These are phyloP conservation scores for Cataglyphis hispanica DNA, from an alignment of 1,140 invertebrate genomes.

Conservation along the genomic window DNA sequence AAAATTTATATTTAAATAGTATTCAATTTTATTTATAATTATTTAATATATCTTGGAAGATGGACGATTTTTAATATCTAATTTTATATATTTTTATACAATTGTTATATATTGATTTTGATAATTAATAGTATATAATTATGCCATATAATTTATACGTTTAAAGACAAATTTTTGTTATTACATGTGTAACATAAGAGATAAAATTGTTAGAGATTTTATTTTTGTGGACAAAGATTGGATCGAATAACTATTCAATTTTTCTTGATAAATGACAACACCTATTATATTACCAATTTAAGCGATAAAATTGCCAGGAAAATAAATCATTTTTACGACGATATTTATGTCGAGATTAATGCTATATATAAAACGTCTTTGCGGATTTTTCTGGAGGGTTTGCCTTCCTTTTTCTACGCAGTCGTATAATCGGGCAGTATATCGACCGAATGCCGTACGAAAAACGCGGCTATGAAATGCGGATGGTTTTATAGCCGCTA, in stretches of 20 bases:
- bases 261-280: neutral
- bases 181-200: neutral
- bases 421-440: conserved; percentile 33
- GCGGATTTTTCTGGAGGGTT: conserved; percentile 21
- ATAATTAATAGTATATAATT: neutral
- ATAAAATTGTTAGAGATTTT: neutral
- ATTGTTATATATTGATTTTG: neutral
- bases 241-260: conserved; percentile 7
- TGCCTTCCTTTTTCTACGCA: conserved; percentile 26
- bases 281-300: conserved; percentile 28
- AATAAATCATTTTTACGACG: conserved; percentile 14
- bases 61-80: neutral
- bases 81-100: neutral
- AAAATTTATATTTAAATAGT: neutral
- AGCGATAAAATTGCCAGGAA: neutral
- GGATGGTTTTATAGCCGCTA: conserved; percentile 52
- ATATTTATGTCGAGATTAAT: conserved; percentile 16
- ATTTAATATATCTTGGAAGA: neutral
- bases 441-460: conserved; percentile 10
- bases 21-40: conserved; percentile 17
- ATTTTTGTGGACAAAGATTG: neutral
- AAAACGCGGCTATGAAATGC: conserved; percentile 41
- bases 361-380: conserved; percentile 1
- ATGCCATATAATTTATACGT: neutral
- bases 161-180: neutral